Evolutionary conservation across 2,113 vertebrate species (phyloP), one percentile per base, ranked within the genome.

Genomic region (Dasyurus viverrinus): DNA sequence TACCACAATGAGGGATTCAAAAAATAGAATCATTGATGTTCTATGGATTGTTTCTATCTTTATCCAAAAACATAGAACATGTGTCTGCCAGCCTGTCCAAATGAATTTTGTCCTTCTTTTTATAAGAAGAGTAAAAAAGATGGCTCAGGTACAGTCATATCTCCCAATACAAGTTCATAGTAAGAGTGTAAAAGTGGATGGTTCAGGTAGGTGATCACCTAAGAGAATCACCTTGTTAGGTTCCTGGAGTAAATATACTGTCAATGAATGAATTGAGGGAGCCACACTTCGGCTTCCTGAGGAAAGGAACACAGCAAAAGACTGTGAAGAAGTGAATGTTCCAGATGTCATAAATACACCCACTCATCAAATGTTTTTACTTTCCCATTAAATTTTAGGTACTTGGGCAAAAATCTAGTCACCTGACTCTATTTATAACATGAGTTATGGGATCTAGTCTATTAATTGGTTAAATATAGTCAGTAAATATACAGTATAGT

Each of bases 271-370:
- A n/a, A 6, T n/a, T 76, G 36, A n/a, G 16, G 16, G 4, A n/a
- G 68, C 16, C 68, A 76, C 36, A 76, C 36, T 76, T 19, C 19
- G 12, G 30, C 30, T 16, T 68, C 60, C 30, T 68, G 60, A 16
- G 68, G 36, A 6, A n/a, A n/a, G 30, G 0, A 76, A n/a, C 60
- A 68, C 14, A n/a, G 30, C 36, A 76, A 36, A 76, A n/a, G 68
- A n/a, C 36, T n/a, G 16, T n/a, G 2, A 76, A 76, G 14, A 76
- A 76, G 16, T 76, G n/a, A 76, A n/a, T 76, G 16, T 12, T 76
- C 3, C 5, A n/a, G 12, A 76, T 22, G 12, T 24, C 14, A 19
- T 1, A 0, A 19, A 19, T 19, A n/a, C 36, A 76, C 4, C 5
- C 14, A 76, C 1, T 76, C n/a, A 12, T n/a, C 36, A 76, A 36